Percentiles rank a stretch among this genome's conserved stretches.
These are phyloP conservation scores for Artemia sinica DNA, from an alignment of 2,888 invertebrate genomes.

Conservation along the genomic window DNA sequence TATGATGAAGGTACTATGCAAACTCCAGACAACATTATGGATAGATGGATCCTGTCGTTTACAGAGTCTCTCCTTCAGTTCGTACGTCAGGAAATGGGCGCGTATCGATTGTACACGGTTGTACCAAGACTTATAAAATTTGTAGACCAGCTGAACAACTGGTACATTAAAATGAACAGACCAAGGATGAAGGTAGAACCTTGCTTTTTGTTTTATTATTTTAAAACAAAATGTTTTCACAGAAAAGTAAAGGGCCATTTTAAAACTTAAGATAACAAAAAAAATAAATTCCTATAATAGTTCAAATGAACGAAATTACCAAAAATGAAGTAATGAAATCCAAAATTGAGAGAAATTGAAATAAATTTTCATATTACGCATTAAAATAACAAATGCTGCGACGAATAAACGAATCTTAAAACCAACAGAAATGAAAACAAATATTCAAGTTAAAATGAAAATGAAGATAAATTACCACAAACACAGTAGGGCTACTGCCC, in stretches of 20 bases:
- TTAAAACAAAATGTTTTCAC: background rate
- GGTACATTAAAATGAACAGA: conserved; percentile 95
- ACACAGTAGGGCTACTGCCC: too few relatives aligned
- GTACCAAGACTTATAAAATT: conserved; percentile 83
- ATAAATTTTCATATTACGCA: too few relatives aligned
- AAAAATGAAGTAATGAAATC: too few relatives aligned
- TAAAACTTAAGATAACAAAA: background rate
- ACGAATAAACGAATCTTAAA: too few relatives aligned
- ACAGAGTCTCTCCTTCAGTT: conserved; percentile 79
- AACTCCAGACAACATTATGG: conserved; percentile 61
- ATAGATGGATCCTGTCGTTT: conserved; percentile 89
- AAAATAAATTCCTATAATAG: background rate
- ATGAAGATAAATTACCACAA: too few relatives aligned
- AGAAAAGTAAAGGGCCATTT: background rate
- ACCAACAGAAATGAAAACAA: too few relatives aligned
- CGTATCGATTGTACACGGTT: conserved; percentile 85
- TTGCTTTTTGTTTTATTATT: background rate
- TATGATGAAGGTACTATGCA: conserved; percentile 31
- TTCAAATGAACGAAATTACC: background rate
- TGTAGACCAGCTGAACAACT: conserved; percentile 93
- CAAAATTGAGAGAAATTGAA: too few relatives aligned
- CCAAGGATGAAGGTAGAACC: conserved; percentile 55
- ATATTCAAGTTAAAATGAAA: too few relatives aligned
- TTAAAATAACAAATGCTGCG: too few relatives aligned
- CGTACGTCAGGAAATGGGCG: conserved; percentile 79